phyloP scores from a whole-genome alignment of 2,888 invertebrate genomes.

The Zele albiditarsus region DNA sequence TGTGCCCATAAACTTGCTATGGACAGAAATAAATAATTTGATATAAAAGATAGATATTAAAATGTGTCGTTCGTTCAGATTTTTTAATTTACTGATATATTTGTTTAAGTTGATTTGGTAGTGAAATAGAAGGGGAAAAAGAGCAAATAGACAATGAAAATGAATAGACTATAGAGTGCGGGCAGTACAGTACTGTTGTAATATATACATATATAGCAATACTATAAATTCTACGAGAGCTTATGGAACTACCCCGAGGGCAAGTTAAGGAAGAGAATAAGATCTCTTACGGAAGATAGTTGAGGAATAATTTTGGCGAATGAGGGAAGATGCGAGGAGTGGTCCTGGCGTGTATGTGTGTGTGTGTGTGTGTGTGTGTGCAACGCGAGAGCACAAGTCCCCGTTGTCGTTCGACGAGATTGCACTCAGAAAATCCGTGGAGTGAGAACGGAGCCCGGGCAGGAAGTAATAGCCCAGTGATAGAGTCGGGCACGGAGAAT shows the following conservation, averaged over 20 bases:
- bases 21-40: no score
- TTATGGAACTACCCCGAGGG: neutral
- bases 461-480: constrained; percentile 69
- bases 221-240: neutral
- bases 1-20: no score
- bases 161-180: neutral
- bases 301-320: constrained; percentile 12
- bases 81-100: neutral
- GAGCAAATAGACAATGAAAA: neutral
- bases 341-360: constrained; percentile 22
- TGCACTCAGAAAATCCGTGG: constrained; percentile 54
- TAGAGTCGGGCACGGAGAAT: constrained; percentile 66
- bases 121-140: neutral
- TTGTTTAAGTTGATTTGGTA: neutral
- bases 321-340: constrained; percentile 5
- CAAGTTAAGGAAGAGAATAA: constrained; percentile 12
- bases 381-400: constrained; percentile 16
- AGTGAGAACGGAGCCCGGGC: constrained; percentile 62
- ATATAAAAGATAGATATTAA: no score
- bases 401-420: constrained; percentile 44
- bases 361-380: constrained; percentile 22
- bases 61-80: neutral
- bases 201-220: neutral
- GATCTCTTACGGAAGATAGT: constrained; percentile 16
- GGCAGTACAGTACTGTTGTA: neutral